A percentile compares a stretch with the other conserved stretches of the same genome.
These are phyloP conservation scores for Manis pentadactyla DNA, from an alignment of 2,797 vertebrate species.

Conservation along the genomic window DNA sequence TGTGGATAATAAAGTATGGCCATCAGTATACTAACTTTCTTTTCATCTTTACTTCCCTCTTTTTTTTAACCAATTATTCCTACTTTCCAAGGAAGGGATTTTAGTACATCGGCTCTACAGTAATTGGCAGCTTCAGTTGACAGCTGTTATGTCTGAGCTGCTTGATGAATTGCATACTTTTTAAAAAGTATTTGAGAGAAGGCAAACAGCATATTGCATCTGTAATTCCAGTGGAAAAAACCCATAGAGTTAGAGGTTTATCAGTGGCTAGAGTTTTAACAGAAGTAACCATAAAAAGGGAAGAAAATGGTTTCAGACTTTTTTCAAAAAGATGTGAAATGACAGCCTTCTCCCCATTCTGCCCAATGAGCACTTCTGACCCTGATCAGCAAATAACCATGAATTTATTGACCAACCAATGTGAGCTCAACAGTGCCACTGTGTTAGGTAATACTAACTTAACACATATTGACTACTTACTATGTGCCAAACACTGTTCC, in stretches of 20 bases:
- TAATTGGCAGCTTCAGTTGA: not conserved
- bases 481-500: not conserved
- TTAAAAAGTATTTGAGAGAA: not conserved
- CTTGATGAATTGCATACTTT: not conserved
- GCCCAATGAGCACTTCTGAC: not conserved
- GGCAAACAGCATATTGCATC: not conserved
- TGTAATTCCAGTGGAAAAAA: not conserved
- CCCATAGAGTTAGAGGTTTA: not conserved
- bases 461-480: not conserved
- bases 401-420: not conserved
- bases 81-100: not conserved
- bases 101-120: not conserved
- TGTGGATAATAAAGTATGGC: slow-evolving; percentile 20
- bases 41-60: not conserved
- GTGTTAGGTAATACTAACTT: not conserved
- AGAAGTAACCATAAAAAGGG: not conserved
- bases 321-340: not conserved
- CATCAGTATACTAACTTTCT: not conserved
- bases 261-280: not conserved
- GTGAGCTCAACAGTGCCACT: not conserved
- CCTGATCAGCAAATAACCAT: not conserved
- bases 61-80: not conserved
- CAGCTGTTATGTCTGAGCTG: not conserved
- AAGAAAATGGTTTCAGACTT: not conserved
- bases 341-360: not conserved